phyloP scores from a whole-genome alignment of 1,140 invertebrate genomes.

The Aphis gossypii region DNA sequence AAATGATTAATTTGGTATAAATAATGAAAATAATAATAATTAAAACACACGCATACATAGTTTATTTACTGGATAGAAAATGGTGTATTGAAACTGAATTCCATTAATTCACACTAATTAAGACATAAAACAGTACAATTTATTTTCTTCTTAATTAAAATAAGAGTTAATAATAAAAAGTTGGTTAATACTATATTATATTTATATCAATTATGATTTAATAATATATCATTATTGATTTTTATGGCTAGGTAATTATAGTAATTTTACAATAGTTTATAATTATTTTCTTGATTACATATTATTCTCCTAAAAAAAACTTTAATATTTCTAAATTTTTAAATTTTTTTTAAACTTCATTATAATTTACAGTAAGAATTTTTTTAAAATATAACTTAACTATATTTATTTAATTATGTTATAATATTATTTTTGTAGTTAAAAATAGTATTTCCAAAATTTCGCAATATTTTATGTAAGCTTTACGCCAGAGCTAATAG shows the following conservation, averaged over 20 bases:
- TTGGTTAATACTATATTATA: not conserved
- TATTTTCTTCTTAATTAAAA: not conserved
- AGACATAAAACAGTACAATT: not conserved
- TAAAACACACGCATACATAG: not conserved
- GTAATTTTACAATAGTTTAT: not conserved
- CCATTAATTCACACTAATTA: not conserved
- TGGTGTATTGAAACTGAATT: not conserved
- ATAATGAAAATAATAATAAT: not conserved
- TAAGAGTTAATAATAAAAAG: not conserved
- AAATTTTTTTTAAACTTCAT: not conserved
- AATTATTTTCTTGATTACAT: not conserved
- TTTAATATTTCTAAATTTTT: not conserved
- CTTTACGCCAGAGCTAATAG: accelerated
- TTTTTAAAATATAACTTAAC: not conserved
- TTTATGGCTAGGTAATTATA: not conserved
- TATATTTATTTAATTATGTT: not conserved
- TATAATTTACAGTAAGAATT: not conserved
- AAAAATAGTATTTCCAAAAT: not conserved
- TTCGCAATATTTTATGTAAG: not conserved
- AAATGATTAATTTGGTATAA: not conserved
- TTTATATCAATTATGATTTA: not conserved
- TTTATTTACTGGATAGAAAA: not conserved
- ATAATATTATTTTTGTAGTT: not conserved
- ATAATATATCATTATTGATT: not conserved
- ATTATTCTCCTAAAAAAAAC: not conserved